These are phyloP conservation scores for Pelecanoides urinatrix DNA, from an alignment of 2,113 vertebrate species.

Conservation along the genomic window DNA sequence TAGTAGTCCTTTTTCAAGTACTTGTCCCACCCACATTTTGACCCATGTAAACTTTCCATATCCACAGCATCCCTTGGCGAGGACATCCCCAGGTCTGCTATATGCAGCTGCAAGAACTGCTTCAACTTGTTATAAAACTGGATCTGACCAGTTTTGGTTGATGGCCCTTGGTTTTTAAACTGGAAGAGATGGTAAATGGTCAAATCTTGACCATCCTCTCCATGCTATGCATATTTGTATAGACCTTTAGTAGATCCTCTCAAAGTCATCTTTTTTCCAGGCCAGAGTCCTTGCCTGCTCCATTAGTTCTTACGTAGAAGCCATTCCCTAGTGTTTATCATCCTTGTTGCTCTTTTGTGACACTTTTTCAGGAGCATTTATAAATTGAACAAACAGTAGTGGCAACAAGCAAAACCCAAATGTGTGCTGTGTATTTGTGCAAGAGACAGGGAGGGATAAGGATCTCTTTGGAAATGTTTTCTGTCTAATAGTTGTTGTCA, in stretches of 20 bases:
- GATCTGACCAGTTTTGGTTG: not conserved
- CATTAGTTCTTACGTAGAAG: not conserved
- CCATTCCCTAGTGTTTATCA: not conserved
- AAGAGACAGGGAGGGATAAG: not conserved
- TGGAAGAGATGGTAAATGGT: not conserved
- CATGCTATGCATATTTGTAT: not conserved
- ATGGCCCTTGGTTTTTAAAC: not conserved
- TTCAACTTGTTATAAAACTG: not conserved
- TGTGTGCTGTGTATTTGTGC: not conserved
- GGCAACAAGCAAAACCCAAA: not conserved
- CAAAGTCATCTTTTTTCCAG: not conserved
- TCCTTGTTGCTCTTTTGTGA: not conserved
- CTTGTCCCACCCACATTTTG: not conserved
- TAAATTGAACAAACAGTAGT: not conserved
- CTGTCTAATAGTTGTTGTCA: not conserved
- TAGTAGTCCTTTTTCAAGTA: not conserved
- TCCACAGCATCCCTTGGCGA: not conserved
- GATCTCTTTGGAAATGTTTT: not conserved
- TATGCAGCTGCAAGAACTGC: not conserved
- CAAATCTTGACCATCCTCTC: not conserved
- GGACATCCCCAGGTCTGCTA: fast-evolving
- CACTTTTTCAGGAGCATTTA: not conserved
- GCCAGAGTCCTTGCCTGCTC: not conserved
- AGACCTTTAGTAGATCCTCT: not conserved
- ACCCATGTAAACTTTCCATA: not conserved